Conservation (phyloP, 2,797 vertebrate genomes). For the Leptoclinus maculatus region DNA sequence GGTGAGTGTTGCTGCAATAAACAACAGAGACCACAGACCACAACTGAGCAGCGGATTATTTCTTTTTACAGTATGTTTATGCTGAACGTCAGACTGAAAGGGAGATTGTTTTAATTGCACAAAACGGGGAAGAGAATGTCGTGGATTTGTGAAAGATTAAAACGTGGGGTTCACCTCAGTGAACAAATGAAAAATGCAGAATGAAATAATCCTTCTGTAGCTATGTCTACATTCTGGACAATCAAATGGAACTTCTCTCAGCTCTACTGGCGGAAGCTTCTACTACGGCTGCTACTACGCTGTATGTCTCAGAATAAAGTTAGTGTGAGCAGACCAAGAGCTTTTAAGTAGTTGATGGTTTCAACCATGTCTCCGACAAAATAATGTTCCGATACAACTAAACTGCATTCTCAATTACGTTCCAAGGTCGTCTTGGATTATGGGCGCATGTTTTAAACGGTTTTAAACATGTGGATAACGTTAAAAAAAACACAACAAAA, state of each 20-base stretch:
- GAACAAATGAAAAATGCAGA: background rate
- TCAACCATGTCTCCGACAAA: background rate
- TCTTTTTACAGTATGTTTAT: slow-evolving; percentile 8
- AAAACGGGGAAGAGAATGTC: background rate
- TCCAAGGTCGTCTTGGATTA: background rate
- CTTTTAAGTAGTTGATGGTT: slow-evolving; percentile 1
- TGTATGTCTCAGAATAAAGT: slow-evolving; percentile 10
- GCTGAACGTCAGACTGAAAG: background rate
- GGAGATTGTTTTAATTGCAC: background rate
- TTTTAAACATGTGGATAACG: background rate
- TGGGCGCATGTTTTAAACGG: too few relatives aligned
- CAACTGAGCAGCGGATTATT: slow-evolving; percentile 2
- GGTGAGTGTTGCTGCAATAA: slow-evolving; percentile 20
- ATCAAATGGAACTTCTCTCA: background rate
- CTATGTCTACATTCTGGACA: background rate
- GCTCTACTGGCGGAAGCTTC: background rate
- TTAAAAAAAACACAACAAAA: background rate
- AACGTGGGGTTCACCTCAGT: background rate
- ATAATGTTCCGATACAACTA: background rate
- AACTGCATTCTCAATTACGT: background rate
- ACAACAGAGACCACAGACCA: slow-evolving; percentile 32
- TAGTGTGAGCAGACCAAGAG: slow-evolving; percentile 7
- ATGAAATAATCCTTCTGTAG: background rate
- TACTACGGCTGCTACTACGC: background rate
- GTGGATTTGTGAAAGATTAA: background rate